A percentile compares a stretch with the other conserved stretches of the same genome.
Conservation (phyloP, 2,888 invertebrate genomes). For the Blera fallax region DNA sequence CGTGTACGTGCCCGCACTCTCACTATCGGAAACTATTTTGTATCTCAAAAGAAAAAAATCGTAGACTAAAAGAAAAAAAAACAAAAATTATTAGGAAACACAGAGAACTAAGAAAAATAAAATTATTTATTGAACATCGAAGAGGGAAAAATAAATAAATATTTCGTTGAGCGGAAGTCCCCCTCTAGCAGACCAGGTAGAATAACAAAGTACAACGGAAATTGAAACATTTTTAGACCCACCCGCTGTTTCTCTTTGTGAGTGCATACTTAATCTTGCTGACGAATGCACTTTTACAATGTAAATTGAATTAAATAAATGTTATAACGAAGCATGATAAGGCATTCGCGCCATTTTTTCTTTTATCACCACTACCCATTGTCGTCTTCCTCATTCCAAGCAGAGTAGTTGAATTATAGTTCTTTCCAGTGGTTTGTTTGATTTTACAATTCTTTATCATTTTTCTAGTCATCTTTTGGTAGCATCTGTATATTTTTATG, state of each 20-base stretch:
- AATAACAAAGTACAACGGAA: constrained; percentile 55
- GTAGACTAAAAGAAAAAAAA: background rate
- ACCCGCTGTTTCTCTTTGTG: background rate
- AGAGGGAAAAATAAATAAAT: constrained; percentile 58
- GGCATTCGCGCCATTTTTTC: background rate
- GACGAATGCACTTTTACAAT: background rate
- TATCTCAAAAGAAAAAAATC: constrained; percentile 22
- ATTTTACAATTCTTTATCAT: constrained; percentile 26
- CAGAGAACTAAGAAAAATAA: background rate
- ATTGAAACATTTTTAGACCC: constrained; percentile 44
- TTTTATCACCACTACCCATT: background rate
- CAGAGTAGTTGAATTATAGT: background rate
- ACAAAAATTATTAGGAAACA: constrained; percentile 12
- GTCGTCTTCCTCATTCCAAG: constrained; percentile 25
- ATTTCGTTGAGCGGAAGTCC: constrained; percentile 49
- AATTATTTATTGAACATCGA: constrained; percentile 50
- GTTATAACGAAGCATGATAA: background rate
- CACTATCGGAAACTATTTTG: constrained; percentile 19
- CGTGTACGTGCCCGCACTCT: constrained; percentile 20
- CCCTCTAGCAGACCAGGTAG: constrained; percentile 48
- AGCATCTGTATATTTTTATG: constrained; percentile 6
- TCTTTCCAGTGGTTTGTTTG: background rate
- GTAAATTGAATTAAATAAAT: background rate
- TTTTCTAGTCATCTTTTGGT: constrained; percentile 26
- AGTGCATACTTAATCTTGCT: background rate